A percentile compares a stretch with the other conserved stretches of the same genome.
phyloP scores from a whole-genome alignment of 2,797 vertebrate genomes.

The Carcharodon carcharias region DNA sequence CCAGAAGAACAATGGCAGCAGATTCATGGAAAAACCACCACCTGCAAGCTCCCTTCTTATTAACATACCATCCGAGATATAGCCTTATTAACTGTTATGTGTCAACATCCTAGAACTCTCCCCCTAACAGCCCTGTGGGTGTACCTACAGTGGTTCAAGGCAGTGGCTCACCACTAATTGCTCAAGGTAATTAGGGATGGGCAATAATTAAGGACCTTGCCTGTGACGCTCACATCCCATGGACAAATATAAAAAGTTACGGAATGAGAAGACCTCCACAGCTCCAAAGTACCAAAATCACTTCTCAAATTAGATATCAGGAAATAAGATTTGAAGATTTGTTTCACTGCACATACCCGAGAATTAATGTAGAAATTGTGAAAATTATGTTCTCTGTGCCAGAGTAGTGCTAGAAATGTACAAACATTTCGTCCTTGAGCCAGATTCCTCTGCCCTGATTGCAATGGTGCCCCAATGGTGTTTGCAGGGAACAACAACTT shows the following conservation, averaged over 20 bases:
- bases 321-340: not conserved
- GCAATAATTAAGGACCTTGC: not conserved
- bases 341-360: not conserved
- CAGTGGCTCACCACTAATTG: not conserved
- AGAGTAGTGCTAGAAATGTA: not conserved
- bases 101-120: not conserved
- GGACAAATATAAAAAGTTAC: not conserved
- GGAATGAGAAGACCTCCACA: not conserved
- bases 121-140: not conserved
- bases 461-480: not conserved
- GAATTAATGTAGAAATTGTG: not conserved
- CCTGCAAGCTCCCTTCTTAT: too few species aligned
- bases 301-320: not conserved
- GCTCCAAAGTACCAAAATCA: not conserved
- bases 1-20: not conserved
- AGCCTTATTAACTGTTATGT: not conserved
- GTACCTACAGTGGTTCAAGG: not conserved
- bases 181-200: not conserved
- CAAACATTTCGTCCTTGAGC: not conserved
- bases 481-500: not conserved
- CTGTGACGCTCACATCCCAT: not conserved
- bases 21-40: not conserved
- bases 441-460: not conserved
- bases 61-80: not conserved
- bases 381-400: not conserved